Base-by-base conservation (phyloP, 2,113 vertebrate genomes). In the Thoracochromis brauschi region DNA sequence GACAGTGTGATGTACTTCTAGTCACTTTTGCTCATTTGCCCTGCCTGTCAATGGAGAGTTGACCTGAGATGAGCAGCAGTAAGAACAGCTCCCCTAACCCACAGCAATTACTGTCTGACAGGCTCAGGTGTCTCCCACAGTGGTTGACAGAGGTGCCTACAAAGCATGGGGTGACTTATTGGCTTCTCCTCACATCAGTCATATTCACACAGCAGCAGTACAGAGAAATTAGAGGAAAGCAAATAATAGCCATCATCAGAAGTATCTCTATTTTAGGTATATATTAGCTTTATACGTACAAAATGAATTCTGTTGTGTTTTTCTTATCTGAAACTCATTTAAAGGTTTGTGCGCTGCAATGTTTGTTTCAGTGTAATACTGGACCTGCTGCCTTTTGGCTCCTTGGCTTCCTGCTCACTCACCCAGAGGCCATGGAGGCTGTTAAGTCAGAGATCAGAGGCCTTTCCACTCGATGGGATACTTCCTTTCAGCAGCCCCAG, bases 361-460 rank as follows among this genome's bases (percentile, higher is more conserved):
- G 16, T 80, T 83, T 33, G 2, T 91, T 87, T 81, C 63, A 97
- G 97, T 95, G 97, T 14, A 98, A 98, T 57, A 94, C 93, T 65
- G 98, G 97, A 10, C 97, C 97, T 47, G 96, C 92, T 21, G 95
- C 96, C 71, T 98, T 98, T 94, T 98, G 97, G 96, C 93, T 98
- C 80, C 96, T 99, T 35, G 94, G 97, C 1, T 99, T 97, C 94
- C 96, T 98, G 81, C 97, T 98, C 21, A 97, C 97, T 89, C 89
- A 97, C 83, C 97, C 97, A 1, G 93, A 97, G 91, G 98, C 97
- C 40, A 79, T 97, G 96, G 91, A 95, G 42, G 97, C 97, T 1
- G 96, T 97, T 86, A 96, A 94, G 85, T 91, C 91, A 58, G 97
- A 99, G 89, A 89, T 97, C 5, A 91, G 93, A 84, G 71, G 13